Percentiles rank a stretch among this genome's conserved stretches.
Conservation (phyloP, 1,140 invertebrate genomes). For the Neotoxoptera formosana region DNA sequence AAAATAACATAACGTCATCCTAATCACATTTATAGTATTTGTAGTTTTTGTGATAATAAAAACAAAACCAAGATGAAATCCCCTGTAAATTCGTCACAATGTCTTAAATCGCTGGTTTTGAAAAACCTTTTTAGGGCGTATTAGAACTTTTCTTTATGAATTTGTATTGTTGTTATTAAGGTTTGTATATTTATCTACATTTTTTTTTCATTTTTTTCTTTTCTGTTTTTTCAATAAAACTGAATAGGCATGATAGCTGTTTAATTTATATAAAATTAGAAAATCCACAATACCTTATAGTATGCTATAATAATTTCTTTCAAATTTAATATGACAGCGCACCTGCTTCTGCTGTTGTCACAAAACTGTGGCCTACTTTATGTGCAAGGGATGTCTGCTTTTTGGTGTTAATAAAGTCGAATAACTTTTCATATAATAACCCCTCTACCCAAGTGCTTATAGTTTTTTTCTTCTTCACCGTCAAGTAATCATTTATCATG, state of each 20-base stretch:
- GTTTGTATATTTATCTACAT: neutral
- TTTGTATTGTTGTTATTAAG: neutral
- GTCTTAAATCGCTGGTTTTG: neutral
- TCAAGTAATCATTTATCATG: neutral
- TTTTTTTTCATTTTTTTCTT: neutral
- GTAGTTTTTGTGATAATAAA: neutral
- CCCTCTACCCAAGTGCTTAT: neutral
- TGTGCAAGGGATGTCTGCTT: neutral
- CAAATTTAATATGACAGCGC: slow-evolving; percentile 4
- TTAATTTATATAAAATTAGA: neutral
- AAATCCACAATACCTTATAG: neutral
- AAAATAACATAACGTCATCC: neutral
- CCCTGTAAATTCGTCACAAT: neutral
- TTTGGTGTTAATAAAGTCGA: slow-evolving; percentile 11
- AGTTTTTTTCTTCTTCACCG: neutral
- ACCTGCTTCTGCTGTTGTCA: neutral
- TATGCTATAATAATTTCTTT: neutral
- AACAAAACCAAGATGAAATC: neutral
- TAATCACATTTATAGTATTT: neutral
- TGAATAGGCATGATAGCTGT: too few relatives aligned
- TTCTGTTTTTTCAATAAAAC: too few relatives aligned
- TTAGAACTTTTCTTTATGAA: neutral
- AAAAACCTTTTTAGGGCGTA: neutral
- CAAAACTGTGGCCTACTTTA: slow-evolving; percentile 3
- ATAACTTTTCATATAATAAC: slow-evolving; percentile 12